A percentile compares a stretch with the other conserved stretches of the same genome.
Evolutionary conservation across 2,113 vertebrate species (phyloP).

Genomic region (Noturus placidus): DNA sequence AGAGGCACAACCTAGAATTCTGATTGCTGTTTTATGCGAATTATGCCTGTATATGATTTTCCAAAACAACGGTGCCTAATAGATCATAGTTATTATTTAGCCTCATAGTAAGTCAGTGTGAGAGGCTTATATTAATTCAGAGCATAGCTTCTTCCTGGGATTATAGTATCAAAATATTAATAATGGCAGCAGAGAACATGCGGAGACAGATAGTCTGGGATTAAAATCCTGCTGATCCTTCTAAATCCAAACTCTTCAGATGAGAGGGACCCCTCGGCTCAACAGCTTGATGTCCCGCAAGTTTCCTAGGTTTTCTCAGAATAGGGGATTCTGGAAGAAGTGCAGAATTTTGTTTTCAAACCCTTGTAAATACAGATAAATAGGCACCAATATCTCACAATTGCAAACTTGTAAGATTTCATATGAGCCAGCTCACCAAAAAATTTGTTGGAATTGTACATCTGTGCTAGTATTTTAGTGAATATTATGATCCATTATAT

Average conservation of each 20-base stretch:
- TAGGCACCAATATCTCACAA: too few species aligned
- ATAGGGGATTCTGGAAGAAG: neutral
- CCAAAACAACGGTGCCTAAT: constrained; percentile 55
- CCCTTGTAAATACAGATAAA: neutral
- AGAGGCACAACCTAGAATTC: constrained; percentile 54
- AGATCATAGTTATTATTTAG: constrained; percentile 69
- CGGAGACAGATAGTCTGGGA: constrained; percentile 57
- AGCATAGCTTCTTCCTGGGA: constrained; percentile 63
- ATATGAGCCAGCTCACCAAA: neutral
- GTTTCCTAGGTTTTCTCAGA: constrained; percentile 15
- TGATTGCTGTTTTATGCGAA: constrained; percentile 36
- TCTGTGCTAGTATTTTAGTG: neutral
- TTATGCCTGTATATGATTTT: constrained; percentile 52
- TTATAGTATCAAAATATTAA: constrained; percentile 71
- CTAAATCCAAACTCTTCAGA: constrained; percentile 51
- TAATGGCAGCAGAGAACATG: constrained; percentile 55
- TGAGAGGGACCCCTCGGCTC: constrained; percentile 50
- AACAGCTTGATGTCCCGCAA: constrained; percentile 56
- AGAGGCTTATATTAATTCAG: constrained; percentile 67
- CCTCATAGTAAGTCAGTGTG: constrained; percentile 55
- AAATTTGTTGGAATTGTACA: neutral
- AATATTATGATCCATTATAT: neutral
- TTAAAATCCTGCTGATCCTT: constrained; percentile 59
- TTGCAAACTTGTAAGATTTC: neutral
- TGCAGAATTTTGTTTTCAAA: neutral